Percentiles rank a stretch among this genome's conserved stretches.
Conservation (phyloP, 2,797 vertebrate genomes). For the Sphaeramia orbicularis region DNA sequence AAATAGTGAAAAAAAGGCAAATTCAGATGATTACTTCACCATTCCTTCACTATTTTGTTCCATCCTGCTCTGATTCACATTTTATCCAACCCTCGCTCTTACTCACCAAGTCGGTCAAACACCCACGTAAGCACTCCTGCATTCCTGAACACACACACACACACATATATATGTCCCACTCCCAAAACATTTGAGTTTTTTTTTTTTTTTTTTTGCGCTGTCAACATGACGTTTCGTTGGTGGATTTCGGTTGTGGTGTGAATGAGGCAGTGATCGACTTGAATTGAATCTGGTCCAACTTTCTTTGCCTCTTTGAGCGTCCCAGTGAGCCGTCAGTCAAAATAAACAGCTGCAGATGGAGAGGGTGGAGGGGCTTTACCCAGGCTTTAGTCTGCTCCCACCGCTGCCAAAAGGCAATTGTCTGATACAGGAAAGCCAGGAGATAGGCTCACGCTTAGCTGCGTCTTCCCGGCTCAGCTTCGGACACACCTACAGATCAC, state of each 20-base stretch:
- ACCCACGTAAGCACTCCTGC: constrained; percentile 45
- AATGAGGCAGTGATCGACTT: too few relatives aligned
- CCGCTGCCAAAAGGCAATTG: constrained; percentile 58
- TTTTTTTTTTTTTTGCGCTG: constrained; percentile 53
- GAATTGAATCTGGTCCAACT: constrained; percentile 45
- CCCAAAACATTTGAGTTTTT: too few relatives aligned
- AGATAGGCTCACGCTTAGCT: constrained; percentile 67
- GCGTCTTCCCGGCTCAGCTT: constrained; percentile 44
- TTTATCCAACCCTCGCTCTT: constrained; percentile 60
- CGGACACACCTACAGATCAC: constrained; percentile 56
- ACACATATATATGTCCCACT: too few relatives aligned
- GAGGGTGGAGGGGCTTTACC: constrained; percentile 62
- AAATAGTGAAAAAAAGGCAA: too few relatives aligned
- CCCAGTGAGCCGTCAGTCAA: constrained; percentile 66
- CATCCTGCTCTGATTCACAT: too few relatives aligned
- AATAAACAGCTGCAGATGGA: constrained; percentile 73
- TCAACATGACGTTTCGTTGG: constrained; percentile 56
- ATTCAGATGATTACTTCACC: constrained; percentile 71
- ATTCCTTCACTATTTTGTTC: constrained; percentile 61
- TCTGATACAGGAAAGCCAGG: constrained; percentile 57
- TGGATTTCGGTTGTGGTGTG: constrained; percentile 50
- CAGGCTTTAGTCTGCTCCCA: constrained; percentile 51
- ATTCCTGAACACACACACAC: constrained; percentile 58
- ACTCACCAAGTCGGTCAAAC: constrained; percentile 65
- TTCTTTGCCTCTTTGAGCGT: constrained; percentile 51